These are phyloP conservation scores for Calosoma granatense DNA, from an alignment of 1,140 invertebrate genomes.

Conservation along the genomic window DNA sequence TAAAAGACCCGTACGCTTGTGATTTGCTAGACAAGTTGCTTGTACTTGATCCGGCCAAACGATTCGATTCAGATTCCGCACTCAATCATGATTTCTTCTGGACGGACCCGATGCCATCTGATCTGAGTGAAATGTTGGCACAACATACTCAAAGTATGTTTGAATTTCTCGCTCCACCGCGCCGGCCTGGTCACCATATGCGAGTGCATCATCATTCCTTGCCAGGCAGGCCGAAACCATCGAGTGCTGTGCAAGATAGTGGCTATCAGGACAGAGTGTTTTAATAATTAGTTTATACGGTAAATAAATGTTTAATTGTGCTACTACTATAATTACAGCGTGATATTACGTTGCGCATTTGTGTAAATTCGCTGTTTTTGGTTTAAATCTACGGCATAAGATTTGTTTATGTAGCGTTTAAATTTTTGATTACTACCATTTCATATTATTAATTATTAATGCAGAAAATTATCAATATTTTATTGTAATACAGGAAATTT, in stretches of 20 bases:
- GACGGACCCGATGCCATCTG: constrained; percentile 91
- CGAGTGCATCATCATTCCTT: constrained; percentile 55
- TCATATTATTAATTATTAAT: no score
- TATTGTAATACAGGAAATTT: no score
- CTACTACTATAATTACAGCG: no score
- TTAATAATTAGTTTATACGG: no score
- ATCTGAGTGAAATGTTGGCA: constrained; percentile 85
- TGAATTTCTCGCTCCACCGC: constrained; percentile 82
- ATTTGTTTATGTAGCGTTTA: no score
- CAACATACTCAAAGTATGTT: constrained; percentile 95
- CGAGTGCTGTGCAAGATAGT: constrained; percentile 47
- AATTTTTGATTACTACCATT: no score
- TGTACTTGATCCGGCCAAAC: constrained; percentile 81
- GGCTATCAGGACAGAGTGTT: constrained; percentile 71
- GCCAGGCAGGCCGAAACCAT: constrained; percentile 39
- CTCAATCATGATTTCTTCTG: constrained; percentile 98
- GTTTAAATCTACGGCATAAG: no score
- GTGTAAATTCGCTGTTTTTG: no score
- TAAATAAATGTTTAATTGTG: no score
- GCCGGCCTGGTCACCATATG: constrained; percentile 55
- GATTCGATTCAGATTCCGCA: constrained; percentile 85
- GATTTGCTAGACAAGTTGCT: constrained; percentile 90
- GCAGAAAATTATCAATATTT: no score
- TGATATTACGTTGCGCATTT: no score
- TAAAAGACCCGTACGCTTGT: constrained; percentile 86